Base-by-base conservation (phyloP, 1,140 invertebrate genomes). In the Cardiocondyla obscurior region DNA sequence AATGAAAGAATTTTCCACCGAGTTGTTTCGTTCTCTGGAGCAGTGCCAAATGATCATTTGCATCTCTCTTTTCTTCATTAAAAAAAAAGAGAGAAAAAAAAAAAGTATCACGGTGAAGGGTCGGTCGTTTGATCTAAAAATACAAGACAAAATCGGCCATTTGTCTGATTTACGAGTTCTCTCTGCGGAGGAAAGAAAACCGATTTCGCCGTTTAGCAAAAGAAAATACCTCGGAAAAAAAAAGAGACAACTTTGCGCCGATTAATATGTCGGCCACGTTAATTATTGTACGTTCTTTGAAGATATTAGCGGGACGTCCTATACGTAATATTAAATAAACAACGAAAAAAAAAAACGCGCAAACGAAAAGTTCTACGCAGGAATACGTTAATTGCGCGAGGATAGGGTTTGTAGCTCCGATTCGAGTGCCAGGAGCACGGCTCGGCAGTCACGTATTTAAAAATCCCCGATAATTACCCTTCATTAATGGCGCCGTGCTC, bases 401-500 rank as follows among this genome's bases (percentile, higher is more conserved):
- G 8, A 49, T 44, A 30, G 10, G 8, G 69, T n/a, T n/a, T n/a
- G 6, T 53, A 57, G 4, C 2, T n/a, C 39, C 42, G 14, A 36
- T 22, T 19, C 44, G 33, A 19, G 51, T 36, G 19, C 55, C 42
- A 25, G 60, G 14, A 28, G 10, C 46, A 14, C 44, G 16, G 33
- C 14, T 36, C 22, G 46, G 22, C 28, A 46, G 25, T 39, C 51
- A 39, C 33, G 25, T 44, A 73, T 62, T 70, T 25, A 83, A 77
- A 83, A 83, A 69, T 53, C 19, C 6, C 44, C 70, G 49, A 76
- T 70, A 70, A 70, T 82, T 42, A 64, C 12, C 39, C 42, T 30
- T 57, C 64, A 65, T 87, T 87, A 74, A 87, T 79, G 42, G 44
- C 69, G 36, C 44, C 81, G 14, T 4, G 53, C 14, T 33, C 19